Evolutionary conservation across 1,140 invertebrate genomes (phyloP).

Genomic region (Campoletis sonorensis): DNA sequence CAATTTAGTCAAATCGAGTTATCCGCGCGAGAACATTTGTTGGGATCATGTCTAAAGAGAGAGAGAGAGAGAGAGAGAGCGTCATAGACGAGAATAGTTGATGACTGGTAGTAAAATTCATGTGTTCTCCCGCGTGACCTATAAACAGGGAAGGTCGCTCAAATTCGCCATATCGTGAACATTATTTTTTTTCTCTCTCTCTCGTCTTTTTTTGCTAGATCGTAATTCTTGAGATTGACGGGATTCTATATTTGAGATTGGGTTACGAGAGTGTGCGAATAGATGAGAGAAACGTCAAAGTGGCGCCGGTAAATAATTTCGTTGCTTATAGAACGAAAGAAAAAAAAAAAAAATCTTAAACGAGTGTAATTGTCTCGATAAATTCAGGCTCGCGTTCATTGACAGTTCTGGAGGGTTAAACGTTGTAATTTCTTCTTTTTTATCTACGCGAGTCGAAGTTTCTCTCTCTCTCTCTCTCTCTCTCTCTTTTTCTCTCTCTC

Average conservation of each 20-base stretch:
- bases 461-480: too few species aligned
- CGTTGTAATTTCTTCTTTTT: slow-evolving; percentile 5
- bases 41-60: neutral
- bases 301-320: neutral
- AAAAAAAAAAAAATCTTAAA: slow-evolving; percentile 19
- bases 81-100: slow-evolving; percentile 59
- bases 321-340: neutral
- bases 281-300: neutral
- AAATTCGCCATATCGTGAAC: slow-evolving; percentile 24
- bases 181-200: neutral
- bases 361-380: slow-evolving; percentile 29
- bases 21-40: slow-evolving; percentile 39
- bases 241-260: slow-evolving; percentile 31
- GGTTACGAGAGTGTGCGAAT: slow-evolving; percentile 11
- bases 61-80: too few species aligned
- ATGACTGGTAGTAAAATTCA: slow-evolving; percentile 48
- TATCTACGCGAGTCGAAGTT: neutral
- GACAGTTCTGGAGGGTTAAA: neutral
- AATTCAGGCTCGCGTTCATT: slow-evolving; percentile 29
- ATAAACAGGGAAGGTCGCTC: slow-evolving; percentile 32
- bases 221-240: slow-evolving; percentile 34
- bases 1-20: slow-evolving; percentile 51
- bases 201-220: slow-evolving; percentile 19
- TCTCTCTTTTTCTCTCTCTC: neutral
- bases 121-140: slow-evolving; percentile 27